A percentile compares a stretch with the other conserved stretches of the same genome.
Conservation (phyloP, 2,113 vertebrate species). For the Chiloscyllium plagiosum region DNA sequence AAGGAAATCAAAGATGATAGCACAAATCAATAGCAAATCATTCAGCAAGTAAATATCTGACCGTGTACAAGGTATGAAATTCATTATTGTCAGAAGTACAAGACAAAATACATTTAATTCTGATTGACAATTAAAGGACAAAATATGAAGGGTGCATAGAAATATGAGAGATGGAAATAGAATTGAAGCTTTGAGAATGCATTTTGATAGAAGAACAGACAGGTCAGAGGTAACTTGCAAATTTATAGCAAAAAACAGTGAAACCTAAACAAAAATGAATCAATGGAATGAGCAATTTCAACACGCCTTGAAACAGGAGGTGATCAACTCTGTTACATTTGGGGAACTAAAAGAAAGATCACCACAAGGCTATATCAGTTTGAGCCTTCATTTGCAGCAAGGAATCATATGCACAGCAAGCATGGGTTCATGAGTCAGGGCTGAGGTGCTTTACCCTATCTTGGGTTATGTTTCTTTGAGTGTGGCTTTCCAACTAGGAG, state of each 20-base stretch:
- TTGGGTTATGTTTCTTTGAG: neutral
- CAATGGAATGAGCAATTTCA: neutral
- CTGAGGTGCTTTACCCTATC: neutral
- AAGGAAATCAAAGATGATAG: neutral
- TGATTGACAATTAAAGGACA: neutral
- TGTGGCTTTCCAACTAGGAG: neutral
- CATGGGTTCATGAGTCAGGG: too few relatives aligned
- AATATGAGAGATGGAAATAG: neutral
- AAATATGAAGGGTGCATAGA: neutral
- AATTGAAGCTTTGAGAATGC: neutral
- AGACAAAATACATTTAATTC: neutral
- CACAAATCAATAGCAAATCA: neutral
- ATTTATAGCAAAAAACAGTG: neutral
- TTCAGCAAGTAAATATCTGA: neutral
- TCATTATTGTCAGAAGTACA: neutral
- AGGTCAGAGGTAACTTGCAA: neutral
- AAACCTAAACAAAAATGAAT: neutral
- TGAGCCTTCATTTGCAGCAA: neutral
- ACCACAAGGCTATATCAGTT: neutral
- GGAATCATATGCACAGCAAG: neutral
- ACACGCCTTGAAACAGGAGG: neutral
- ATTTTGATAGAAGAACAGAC: neutral
- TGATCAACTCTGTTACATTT: neutral
- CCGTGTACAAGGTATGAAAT: neutral
- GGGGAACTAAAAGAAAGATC: neutral